phyloP scores from a whole-genome alignment of 1,140 invertebrate genomes.

The Acromyrmex charruanus region DNA sequence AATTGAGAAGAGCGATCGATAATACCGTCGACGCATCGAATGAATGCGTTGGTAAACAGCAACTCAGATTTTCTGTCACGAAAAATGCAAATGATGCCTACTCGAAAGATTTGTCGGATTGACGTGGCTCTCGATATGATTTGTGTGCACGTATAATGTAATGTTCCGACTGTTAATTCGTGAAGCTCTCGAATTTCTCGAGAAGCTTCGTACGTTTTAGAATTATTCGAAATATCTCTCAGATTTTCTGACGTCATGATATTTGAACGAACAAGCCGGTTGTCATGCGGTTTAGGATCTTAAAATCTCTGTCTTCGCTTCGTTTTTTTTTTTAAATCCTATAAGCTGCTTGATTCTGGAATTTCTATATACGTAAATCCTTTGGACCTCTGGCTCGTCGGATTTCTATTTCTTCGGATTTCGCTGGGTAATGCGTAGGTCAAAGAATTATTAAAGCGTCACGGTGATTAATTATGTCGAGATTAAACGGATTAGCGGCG shows the following conservation, averaged over 20 bases:
- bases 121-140: constrained; percentile 27
- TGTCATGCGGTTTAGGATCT: neutral
- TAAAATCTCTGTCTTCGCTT: neutral
- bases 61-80: constrained; percentile 8
- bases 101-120: constrained; percentile 35
- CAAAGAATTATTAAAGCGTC: constrained; percentile 75
- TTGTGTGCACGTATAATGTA: constrained; percentile 14
- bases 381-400: neutral
- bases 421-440: constrained; percentile 13
- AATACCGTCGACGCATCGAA: neutral
- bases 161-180: constrained; percentile 18
- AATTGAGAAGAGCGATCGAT: constrained; percentile 32
- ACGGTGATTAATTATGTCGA: constrained; percentile 78
- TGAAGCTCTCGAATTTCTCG: neutral
- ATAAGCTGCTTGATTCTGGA: constrained; percentile 8
- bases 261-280: neutral
- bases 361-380: constrained; percentile 32
- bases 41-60: constrained; percentile 16
- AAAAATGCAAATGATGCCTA: constrained; percentile 26
- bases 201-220: neutral
- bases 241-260: neutral
- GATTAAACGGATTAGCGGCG: constrained; percentile 77
- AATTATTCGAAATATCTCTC: neutral
- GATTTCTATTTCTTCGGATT: constrained; percentile 45
- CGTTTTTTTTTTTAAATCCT: neutral